Evolutionary conservation across 2,888 invertebrate genomes (phyloP), one percentile per base, ranked within the genome.

Genomic region (Pheosia gnoma): DNA sequence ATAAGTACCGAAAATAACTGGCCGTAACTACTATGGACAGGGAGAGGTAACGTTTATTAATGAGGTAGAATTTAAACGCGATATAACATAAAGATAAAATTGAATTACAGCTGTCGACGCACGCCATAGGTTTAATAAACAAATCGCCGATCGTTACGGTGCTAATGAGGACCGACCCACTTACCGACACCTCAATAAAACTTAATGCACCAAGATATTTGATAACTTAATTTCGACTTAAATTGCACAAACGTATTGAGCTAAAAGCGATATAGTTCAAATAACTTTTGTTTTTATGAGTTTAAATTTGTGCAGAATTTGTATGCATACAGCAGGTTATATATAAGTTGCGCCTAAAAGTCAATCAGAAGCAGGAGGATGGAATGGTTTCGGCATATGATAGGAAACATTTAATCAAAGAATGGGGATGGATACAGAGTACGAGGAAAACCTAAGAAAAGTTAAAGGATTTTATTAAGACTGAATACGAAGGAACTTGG

Each of bases 211-310:
- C 65, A 49, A 68, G 77, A 71, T 78, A 77, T 72, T 77, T 74
- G 80, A 79, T 78, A 74, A 74, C 71, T 75, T 71, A 71, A 65
- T 75, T 78, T 71, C 71, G 64, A 71, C 77, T 80, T 68, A 64
- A 70, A 70, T 78, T 73, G 75, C 71, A 70, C 62, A 47, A 60
- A 58, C 41, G 45, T 7, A 43, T 9, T 52, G 62, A 72, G 66
- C 47, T 6, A 63, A 3, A 37, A 62, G 69, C 59, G 71, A 62
- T 51, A 38, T 5, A 36, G n/a, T 11, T 5, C 2, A 39, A 37
- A 38, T 37, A 52, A 41, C 9, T 10, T 25, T 25, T 25, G 25
- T 25, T 25, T 25, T 25, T 25, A 25, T 25, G 25, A 25, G 25
- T 25, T 25, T 25, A 25, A 25, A 25, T 25, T 25, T 25, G 25